phyloP scores from a whole-genome alignment of 2,888 invertebrate genomes.

The Brachypalpus laphriformis region DNA sequence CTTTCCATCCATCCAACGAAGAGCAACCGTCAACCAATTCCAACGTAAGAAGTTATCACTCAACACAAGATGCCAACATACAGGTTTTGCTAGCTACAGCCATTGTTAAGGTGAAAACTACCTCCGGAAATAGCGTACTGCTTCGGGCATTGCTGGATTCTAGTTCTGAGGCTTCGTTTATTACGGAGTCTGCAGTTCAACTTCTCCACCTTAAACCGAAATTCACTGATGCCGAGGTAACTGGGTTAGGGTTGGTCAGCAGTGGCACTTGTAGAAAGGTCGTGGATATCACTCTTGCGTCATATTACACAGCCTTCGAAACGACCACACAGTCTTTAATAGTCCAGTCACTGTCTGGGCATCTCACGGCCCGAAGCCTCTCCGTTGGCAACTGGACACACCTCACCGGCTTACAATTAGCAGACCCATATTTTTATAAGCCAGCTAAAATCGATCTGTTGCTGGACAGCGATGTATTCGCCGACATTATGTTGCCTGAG shows the following conservation, averaged over 20 bases:
- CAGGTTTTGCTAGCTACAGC: constrained; percentile 35
- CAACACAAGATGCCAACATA: neutral
- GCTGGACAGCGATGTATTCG: neutral
- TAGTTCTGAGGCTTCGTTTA: constrained; percentile 32
- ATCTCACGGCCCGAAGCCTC: constrained; percentile 14
- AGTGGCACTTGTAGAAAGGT: too few relatives aligned
- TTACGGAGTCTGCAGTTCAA: constrained; percentile 15
- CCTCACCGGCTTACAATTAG: neutral
- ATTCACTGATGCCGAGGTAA: constrained; percentile 10
- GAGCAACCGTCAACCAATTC: too few relatives aligned
- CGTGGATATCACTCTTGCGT: too few relatives aligned
- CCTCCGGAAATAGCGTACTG: neutral
- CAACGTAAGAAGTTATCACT: neutral
- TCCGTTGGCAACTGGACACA: constrained; percentile 11
- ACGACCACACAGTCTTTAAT: constrained; percentile 16
- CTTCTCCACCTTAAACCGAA: neutral
- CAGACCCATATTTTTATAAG: constrained; percentile 1
- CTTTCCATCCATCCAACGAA: too few relatives aligned
- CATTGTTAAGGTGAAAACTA: constrained; percentile 9
- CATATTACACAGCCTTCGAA: neutral
- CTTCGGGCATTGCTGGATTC: constrained; percentile 28
- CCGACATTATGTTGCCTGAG: constrained; percentile 9
- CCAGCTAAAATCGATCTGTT: too few relatives aligned
- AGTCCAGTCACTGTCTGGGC: constrained; percentile 21
- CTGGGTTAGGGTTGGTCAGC: constrained; percentile 37